Evolutionary conservation across 2,113 vertebrate genomes (phyloP), one percentile per base, ranked within the genome.

Genomic region (Sprattus sprattus): DNA sequence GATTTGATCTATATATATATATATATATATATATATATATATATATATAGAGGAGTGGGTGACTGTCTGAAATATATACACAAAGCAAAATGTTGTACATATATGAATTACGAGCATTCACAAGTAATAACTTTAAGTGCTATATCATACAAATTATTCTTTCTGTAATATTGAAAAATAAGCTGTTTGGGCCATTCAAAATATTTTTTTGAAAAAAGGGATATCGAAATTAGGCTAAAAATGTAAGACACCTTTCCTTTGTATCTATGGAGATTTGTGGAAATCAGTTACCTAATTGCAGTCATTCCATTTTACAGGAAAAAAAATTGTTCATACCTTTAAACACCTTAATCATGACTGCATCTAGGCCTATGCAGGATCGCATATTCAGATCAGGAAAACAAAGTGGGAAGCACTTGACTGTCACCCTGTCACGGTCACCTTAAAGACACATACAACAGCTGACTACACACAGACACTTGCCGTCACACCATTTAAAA

Each of bases 401-500:
- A 78, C 16, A 39, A 15, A 78, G 71, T 32, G 39, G 71, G 71
- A 78, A 78, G 32, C 71, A 78, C 71, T 78, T 78, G 71, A 78
- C 67, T 32, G 28, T 78, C 28, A 78, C 71, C 44, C 39, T 39
- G 39, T 39, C 39, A 39, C 39, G 39, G 39, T 39, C 71, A 78
- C 13, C 71, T 39, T 78, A 32, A 9, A 39, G 71, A 44, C 71
- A 15, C 71, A 39, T 78, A 78, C 71, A 78, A 78, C 71, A 78
- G 28, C 32, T 28, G 32, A 78, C 71, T 78, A 78, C 28, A 78
- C 71, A 78, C 71, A 78, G 25, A 78, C 71, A 39, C 71, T 78
- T 78, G 71, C 71, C 28, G 16, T 78, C 71, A 78, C 71, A 39
- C 71, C 16, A 78, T 78, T 39, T 78, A 10, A 39, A 78, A 85